phyloP scores from a whole-genome alignment of 1,140 invertebrate genomes.

The Ips nitidus region DNA sequence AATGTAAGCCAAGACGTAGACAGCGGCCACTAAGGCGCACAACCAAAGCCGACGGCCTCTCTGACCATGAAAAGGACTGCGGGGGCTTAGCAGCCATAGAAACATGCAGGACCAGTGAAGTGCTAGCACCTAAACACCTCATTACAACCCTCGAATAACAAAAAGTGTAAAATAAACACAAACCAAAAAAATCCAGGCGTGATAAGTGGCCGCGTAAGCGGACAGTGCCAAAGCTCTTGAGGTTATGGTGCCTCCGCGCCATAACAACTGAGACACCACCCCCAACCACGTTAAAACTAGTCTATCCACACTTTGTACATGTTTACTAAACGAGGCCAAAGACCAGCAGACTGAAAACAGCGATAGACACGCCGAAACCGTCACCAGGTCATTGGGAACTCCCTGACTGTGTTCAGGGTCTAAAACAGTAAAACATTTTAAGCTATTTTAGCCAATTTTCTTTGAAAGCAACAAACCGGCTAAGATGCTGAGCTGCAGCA shows the following conservation, averaged over 20 bases:
- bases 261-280: constrained; percentile 81
- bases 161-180: not conserved
- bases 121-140: constrained; percentile 51
- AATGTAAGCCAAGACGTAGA: constrained; percentile 89
- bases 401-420: constrained; percentile 44
- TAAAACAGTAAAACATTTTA: constrained; percentile 7
- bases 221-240: constrained; percentile 78
- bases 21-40: constrained; percentile 75
- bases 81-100: constrained; percentile 76
- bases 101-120: constrained; percentile 72
- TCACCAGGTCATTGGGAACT: constrained; percentile 73
- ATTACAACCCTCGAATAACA: not conserved
- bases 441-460: not conserved
- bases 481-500: constrained; percentile 80
- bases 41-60: constrained; percentile 65
- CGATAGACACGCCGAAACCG: constrained; percentile 79
- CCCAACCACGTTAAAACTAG: constrained; percentile 86
- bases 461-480: constrained; percentile 52
- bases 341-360: constrained; percentile 88
- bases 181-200: constrained; percentile 80
- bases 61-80: constrained; percentile 81
- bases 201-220: constrained; percentile 83
- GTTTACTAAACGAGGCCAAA: constrained; percentile 86
- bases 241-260: constrained; percentile 84
- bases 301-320: constrained; percentile 80